phyloP scores from a whole-genome alignment of 2,113 vertebrate genomes.

The Siniperca knerii region DNA sequence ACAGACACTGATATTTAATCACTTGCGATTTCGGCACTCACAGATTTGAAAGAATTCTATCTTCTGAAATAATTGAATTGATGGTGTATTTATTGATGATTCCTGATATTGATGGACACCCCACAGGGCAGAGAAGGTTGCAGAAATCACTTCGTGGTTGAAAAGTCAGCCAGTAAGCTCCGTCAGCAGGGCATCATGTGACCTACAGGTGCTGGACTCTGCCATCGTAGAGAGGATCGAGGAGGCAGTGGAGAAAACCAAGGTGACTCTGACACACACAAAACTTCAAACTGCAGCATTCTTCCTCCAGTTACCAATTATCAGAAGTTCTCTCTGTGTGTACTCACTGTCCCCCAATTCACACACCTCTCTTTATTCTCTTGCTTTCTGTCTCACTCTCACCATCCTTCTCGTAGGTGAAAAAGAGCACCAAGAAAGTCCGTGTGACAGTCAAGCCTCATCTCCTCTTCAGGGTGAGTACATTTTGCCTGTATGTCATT shows the following conservation, averaged over 20 bases:
- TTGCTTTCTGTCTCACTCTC: background rate
- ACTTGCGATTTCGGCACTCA: background rate
- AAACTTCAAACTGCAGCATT: background rate
- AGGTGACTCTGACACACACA: constrained; percentile 46
- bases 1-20: background rate
- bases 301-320: background rate
- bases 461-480: constrained; percentile 94
- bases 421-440: constrained; percentile 94
- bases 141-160: constrained; percentile 77
- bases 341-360: background rate
- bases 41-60: background rate
- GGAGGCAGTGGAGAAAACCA: constrained; percentile 74
- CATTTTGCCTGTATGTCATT: background rate
- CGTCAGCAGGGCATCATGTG: constrained; percentile 75
- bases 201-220: constrained; percentile 75
- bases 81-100: background rate
- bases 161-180: constrained; percentile 79
- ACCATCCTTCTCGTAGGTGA: constrained; percentile 82
- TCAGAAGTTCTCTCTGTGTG: background rate
- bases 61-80: background rate
- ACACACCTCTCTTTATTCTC: background rate
- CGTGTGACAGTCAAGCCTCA: constrained; percentile 98
- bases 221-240: constrained; percentile 78
- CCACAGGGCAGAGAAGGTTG: constrained; percentile 74
- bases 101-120: background rate